Conservation (phyloP, 2,113 vertebrate species). For the Conger conger region DNA sequence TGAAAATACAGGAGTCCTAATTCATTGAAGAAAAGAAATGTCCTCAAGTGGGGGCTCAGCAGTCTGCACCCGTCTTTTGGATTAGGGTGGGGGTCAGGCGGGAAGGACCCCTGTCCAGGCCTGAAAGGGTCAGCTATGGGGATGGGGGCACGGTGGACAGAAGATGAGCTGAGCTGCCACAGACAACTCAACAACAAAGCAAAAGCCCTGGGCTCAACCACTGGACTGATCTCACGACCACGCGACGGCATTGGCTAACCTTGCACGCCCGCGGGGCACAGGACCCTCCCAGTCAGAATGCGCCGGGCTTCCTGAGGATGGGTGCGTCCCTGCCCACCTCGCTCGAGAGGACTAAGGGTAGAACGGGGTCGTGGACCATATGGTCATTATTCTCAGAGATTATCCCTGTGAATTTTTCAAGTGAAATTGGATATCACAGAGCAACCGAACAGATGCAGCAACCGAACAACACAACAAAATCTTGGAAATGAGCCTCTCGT, state of each 20-base stretch:
- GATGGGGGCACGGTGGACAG: conserved; percentile 5
- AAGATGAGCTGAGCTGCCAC: conserved; percentile 18
- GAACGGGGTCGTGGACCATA: too few species aligned
- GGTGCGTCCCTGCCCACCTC: too few species aligned
- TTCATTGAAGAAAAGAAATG: too few species aligned
- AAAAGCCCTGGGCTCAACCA: background rate
- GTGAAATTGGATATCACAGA: too few species aligned
- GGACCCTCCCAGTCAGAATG: too few species aligned
- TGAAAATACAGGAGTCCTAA: background rate
- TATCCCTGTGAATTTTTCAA: too few species aligned
- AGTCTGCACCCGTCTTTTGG: conserved; percentile 44
- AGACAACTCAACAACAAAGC: conserved; percentile 28
- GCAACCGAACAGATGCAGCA: background rate
- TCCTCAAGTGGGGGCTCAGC: background rate
- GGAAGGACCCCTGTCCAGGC: conserved; percentile 22
- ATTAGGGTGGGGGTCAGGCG: conserved; percentile 17
- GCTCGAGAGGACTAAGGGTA: too few species aligned
- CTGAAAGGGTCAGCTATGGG: conserved; percentile 29
- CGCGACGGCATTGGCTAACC: background rate
- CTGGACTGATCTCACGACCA: background rate
- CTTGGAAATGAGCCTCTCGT: background rate
- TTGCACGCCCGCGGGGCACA: background rate
- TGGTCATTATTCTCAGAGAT: too few species aligned
- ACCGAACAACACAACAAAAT: background rate
- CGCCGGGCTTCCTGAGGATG: too few species aligned